Evolutionary conservation across 1,140 invertebrate species (phyloP), one percentile per base, ranked within the genome.

Genomic region (Polypedilum vanderplanki): DNA sequence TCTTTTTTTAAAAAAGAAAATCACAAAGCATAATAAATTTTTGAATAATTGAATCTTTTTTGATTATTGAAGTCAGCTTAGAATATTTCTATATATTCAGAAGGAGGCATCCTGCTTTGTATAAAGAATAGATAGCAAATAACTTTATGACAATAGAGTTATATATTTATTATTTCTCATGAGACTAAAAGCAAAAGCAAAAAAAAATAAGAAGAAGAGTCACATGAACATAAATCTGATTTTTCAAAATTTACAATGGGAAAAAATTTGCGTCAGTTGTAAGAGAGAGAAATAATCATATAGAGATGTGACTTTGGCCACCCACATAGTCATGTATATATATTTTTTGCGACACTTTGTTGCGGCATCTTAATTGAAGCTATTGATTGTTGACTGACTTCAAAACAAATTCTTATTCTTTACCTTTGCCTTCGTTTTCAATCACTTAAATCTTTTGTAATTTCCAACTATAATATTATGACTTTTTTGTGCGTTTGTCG

Each of bases 251-350:
- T 4, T 57, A 57, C 46, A 57, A 57, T 57, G 46, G 46, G 46
- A 57, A 15, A 57, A 57, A 57, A 57, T 57, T 57, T 57, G 46
- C 46, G 46, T 57, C 46, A 57, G n/a, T n/a, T n/a, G n/a, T n/a
- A n/a, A n/a, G n/a, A n/a, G n/a, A n/a, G n/a, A n/a, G n/a, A n/a
- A n/a, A n/a, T n/a, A n/a, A n/a, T n/a, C n/a, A 57, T 4, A 57
- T 57, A 57, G 4, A 57, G 46, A 57, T 57, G 46, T 57, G 46
- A 57, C 46, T 57, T 57, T 57, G 46, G 46, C 46, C 46, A 57
- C 46, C 46, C 46, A 57, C 46, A 57, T 57, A 12, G 46, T 46
- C 41, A 4, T 46, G 41, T 46, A 46, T 15, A 15, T 15, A 57
- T 12, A 57, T 1, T 57, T 57, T 57, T 57, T 57, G 46, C 46